A percentile compares a stretch with the other conserved stretches of the same genome.
Evolutionary conservation across 2,797 vertebrate genomes (phyloP).

Genomic region (Huso huso): DNA sequence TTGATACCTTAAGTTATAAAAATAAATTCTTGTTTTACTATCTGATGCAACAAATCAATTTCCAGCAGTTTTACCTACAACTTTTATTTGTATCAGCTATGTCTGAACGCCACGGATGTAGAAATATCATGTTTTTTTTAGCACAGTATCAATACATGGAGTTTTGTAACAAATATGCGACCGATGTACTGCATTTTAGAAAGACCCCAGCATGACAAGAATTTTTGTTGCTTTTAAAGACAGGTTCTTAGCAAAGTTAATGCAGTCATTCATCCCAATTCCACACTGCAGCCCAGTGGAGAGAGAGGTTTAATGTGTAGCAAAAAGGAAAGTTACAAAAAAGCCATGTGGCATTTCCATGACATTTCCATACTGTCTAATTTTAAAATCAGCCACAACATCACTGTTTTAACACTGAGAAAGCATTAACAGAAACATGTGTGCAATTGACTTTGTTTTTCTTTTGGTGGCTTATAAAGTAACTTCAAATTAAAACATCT

Average conservation of each 20-base stretch:
- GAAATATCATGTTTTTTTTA: not conserved
- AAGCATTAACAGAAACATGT: too few species aligned
- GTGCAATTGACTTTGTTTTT: too few species aligned
- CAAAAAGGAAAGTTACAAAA: not conserved
- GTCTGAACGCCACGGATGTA: not conserved
- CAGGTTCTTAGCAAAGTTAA: not conserved
- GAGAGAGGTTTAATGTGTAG: not conserved
- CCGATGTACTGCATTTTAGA: not conserved
- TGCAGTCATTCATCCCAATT: not conserved
- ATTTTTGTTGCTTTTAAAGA: not conserved
- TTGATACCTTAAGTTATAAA: too few species aligned
- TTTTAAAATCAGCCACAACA: too few species aligned
- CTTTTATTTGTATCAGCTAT: too few species aligned
- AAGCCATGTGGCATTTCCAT: not conserved
- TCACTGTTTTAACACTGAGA: too few species aligned
- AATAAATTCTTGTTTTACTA: too few species aligned
- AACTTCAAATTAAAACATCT: too few species aligned
- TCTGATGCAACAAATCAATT: too few species aligned
- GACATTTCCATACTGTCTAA: too few species aligned
- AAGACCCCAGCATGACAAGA: not conserved
- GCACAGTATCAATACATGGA: not conserved
- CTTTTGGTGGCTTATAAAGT: too few species aligned
- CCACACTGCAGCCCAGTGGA: not conserved
- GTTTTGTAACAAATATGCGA: not conserved
- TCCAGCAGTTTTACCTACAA: too few species aligned